phyloP scores from a whole-genome alignment of 2,113 vertebrate genomes.

The Microtus pennsylvanicus region DNA sequence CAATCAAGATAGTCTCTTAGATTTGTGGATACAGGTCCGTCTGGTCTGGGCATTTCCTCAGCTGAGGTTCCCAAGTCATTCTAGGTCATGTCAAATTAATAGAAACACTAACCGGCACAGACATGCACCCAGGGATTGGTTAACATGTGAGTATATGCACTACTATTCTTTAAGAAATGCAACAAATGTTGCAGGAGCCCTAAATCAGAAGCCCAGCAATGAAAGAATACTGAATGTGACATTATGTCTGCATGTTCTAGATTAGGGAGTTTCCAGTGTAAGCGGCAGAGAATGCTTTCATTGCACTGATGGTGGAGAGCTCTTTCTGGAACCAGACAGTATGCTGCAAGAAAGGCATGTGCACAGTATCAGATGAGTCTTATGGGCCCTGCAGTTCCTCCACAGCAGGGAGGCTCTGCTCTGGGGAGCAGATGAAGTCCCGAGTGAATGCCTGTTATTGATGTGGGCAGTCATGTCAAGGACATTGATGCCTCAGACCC shows the following conservation, averaged over 20 bases:
- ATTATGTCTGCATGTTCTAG: neutral
- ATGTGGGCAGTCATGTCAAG: neutral
- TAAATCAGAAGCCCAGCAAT: neutral
- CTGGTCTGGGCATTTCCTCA: neutral
- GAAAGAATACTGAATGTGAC: neutral
- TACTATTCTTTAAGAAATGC: conserved; percentile 13
- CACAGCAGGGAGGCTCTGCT: neutral
- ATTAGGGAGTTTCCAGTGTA: neutral
- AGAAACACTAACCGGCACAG: neutral
- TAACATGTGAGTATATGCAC: neutral
- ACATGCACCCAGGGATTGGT: neutral
- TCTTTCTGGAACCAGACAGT: neutral
- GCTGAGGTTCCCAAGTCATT: neutral
- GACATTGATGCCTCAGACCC: neutral
- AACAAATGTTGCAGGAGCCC: neutral
- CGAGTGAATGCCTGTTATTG: neutral
- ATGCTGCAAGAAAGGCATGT: rapidly evolving
- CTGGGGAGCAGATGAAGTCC: neutral
- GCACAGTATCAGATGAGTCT: rapidly evolving
- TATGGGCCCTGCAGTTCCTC: neutral
- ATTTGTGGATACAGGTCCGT: neutral
- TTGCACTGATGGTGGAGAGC: neutral
- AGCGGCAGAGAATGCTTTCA: neutral
- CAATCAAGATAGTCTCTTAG: neutral
- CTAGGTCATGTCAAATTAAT: neutral